phyloP scores from a whole-genome alignment of 2,888 invertebrate genomes.

The Zeuzera pyrina region DNA sequence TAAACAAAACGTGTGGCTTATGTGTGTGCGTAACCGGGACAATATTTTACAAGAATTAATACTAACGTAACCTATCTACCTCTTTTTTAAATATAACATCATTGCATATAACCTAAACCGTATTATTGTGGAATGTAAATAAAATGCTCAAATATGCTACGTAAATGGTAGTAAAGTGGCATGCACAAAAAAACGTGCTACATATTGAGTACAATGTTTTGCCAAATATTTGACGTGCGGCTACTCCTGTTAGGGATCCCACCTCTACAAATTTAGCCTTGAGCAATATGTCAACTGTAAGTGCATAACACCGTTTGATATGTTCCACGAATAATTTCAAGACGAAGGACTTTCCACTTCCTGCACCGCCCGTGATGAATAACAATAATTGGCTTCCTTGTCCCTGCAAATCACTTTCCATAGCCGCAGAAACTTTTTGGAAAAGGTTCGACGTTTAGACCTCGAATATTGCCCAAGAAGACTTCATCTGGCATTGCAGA shows the following conservation, averaged over 20 bases:
- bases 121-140: too few relatives aligned
- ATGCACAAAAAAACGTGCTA: background rate
- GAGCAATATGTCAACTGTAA: slow-evolving; percentile 13
- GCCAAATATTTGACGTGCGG: background rate
- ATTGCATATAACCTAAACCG: too few relatives aligned
- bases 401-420: slow-evolving; percentile 9
- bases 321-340: too few relatives aligned
- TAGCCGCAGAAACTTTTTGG: slow-evolving; percentile 7
- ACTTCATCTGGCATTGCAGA: slow-evolving; percentile 14
- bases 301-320: too few relatives aligned
- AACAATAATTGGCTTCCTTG: slow-evolving; percentile 14
- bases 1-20: too few relatives aligned
- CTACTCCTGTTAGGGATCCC: slow-evolving; percentile 13
- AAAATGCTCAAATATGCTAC: slow-evolving; percentile 18
- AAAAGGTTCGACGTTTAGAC: slow-evolving; percentile 18
- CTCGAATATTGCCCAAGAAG: slow-evolving; percentile 11
- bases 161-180: slow-evolving; percentile 16
- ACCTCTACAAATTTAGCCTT: slow-evolving; percentile 19
- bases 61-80: too few relatives aligned
- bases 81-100: too few relatives aligned
- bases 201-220: background rate
- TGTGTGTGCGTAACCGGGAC: too few relatives aligned
- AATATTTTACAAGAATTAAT: too few relatives aligned
- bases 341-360: slow-evolving; percentile 20
- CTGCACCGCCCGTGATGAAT: slow-evolving; percentile 25